phyloP scores from a whole-genome alignment of 2,797 vertebrate genomes.

The Parotocinclus haroldoi region DNA sequence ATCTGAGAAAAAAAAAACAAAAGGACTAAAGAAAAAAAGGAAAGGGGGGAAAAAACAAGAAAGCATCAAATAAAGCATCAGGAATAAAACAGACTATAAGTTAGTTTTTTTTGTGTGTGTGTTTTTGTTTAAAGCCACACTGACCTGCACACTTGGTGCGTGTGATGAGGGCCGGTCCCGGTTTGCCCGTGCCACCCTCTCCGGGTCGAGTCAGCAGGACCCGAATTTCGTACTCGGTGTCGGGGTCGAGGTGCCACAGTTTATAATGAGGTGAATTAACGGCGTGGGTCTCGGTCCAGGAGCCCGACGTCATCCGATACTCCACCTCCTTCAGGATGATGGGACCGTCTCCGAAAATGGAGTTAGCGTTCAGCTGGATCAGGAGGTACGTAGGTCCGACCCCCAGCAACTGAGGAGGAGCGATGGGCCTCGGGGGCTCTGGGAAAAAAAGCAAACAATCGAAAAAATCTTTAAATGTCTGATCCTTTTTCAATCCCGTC shows the following conservation, averaged over 20 bases:
- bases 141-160: constrained; percentile 97
- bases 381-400: constrained; percentile 94
- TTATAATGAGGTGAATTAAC: constrained; percentile 96
- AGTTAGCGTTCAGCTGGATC: constrained; percentile 96
- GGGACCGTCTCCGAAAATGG: constrained; percentile 95
- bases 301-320: constrained; percentile 94
- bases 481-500: no score
- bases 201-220: constrained; percentile 92
- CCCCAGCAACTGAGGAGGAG: constrained; percentile 89
- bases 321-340: constrained; percentile 97
- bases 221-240: constrained; percentile 94
- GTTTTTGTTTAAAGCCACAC: constrained; percentile 16
- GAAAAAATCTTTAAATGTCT: no score
- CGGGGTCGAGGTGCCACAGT: constrained; percentile 95
- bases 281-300: constrained; percentile 94
- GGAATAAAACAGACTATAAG: no score
- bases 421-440: constrained; percentile 95
- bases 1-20: no score
- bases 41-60: no score
- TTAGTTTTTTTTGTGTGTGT: no score
- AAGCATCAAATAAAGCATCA: no score
- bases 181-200: constrained; percentile 90
- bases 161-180: constrained; percentile 90
- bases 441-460: constrained; percentile 11
- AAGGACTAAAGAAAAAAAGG: no score